Evolutionary conservation across 2,113 vertebrate genomes (phyloP), one percentile per base, ranked within the genome.

Genomic region (Symphodus melops): DNA sequence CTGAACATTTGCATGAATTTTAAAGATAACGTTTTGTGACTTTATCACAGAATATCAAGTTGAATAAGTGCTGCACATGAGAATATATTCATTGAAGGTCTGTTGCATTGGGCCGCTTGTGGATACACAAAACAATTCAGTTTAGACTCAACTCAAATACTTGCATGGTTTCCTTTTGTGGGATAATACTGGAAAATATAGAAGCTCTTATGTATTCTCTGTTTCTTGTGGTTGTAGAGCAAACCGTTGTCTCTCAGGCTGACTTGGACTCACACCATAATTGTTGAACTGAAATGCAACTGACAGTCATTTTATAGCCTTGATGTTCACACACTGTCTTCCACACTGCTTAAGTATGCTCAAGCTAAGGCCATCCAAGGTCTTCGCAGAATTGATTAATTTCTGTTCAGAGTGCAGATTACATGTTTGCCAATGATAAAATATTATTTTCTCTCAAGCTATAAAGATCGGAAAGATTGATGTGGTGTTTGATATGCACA

Each of bases 401-500:
- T 42, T 59, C 36, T 71, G 21, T 25, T 72, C 33, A 58, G 68
- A 66, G 54, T 49, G 72, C 36, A 65, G 28, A 63, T 54, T 1
- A 16, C 25, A 39, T 48, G 41, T 33, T 55, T 46, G 48, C 77
- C 81, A 80, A 65, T 46, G 52, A 69, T 71, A 36, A 65, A 73
- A n/a, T 57, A 58, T 86, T 39, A 39, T 17, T 44, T 71, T 20
- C 16, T 71, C 63, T 68, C 41, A 66, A 66, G 28, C 39, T 39
- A 78, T 75, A 64, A 76, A 74, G 11, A 56, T 48, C 36, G 54
- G 16, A 12, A 48, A 55, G 79, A 86, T 46, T 75, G 59, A 77
- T 84, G 66, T 25, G 23, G 7, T 8, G 10, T 75, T 58, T 68
- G 65, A 67, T 70, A 6, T 63, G 79, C 69, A 73, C 80, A 37